Percentiles rank a stretch among this genome's conserved stretches.
Evolutionary conservation across 2,888 invertebrate species (phyloP).

Genomic region (Drosophila barbarae): DNA sequence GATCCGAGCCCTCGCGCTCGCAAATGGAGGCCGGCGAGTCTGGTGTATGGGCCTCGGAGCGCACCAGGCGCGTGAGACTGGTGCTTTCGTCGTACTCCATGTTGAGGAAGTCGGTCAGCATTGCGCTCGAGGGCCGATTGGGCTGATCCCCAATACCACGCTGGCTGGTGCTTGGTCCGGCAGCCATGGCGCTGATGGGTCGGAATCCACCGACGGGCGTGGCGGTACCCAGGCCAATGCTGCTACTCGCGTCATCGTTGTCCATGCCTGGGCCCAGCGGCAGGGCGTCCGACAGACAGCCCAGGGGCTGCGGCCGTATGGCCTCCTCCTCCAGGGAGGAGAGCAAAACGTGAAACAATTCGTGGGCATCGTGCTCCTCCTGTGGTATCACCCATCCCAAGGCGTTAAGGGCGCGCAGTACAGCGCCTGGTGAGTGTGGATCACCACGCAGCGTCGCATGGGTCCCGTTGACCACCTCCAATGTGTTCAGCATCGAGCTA

Average conservation of each 20-base stretch:
- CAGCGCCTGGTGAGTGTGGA: conserved; percentile 83
- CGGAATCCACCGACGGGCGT: conserved; percentile 32
- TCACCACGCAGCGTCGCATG: conserved; percentile 84
- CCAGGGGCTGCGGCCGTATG: conserved; percentile 79
- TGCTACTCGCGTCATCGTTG: conserved; percentile 25
- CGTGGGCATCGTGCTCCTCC: conserved; percentile 97
- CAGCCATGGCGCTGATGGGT: conserved; percentile 29
- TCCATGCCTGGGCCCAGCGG: conserved; percentile 42
- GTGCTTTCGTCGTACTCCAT: conserved; percentile 79
- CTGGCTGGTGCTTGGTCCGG: conserved; percentile 27
- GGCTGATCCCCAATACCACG: conserved; percentile 64
- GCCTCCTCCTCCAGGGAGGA: conserved; percentile 95
- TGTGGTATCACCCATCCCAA: conserved; percentile 94
- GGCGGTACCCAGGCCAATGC: conserved; percentile 25
- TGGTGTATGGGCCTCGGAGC: conserved; percentile 79
- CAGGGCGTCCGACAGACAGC: conserved; percentile 88
- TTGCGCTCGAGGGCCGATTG: conserved; percentile 81
- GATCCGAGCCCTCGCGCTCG: conserved; percentile 70
- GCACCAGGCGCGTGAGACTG: conserved; percentile 77
- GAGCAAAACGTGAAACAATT: conserved; percentile 92
- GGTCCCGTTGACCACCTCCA: conserved; percentile 84
- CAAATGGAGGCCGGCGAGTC: conserved; percentile 80
- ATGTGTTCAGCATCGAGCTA: conserved; percentile 86
- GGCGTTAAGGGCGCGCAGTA: conserved; percentile 86
- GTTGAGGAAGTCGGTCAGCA: conserved; percentile 79